These are phyloP conservation scores for Porites lutea DNA, from an alignment of 64 coral and sea anemone genomes.

Conservation along the genomic window DNA sequence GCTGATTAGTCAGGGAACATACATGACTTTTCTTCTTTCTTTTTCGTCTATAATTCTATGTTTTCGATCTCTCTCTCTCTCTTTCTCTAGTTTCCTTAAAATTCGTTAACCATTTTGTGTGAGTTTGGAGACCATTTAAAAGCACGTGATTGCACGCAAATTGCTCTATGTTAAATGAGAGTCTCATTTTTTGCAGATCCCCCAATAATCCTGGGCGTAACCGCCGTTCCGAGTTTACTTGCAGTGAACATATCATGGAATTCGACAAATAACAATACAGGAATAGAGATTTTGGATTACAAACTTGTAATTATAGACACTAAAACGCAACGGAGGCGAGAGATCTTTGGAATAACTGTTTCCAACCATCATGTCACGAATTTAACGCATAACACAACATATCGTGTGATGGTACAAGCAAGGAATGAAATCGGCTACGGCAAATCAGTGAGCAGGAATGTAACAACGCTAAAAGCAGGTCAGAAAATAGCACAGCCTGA, in stretches of 20 bases:
- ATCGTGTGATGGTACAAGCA: background rate
- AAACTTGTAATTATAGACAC: background rate
- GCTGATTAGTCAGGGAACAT: too few species aligned
- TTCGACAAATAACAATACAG: constrained; percentile 14
- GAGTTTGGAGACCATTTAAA: too few species aligned
- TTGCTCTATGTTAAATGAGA: background rate
- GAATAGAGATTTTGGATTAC: background rate
- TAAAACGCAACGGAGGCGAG: background rate
- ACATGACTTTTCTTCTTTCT: too few species aligned
- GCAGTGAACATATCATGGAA: background rate
- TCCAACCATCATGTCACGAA: background rate
- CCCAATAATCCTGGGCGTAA: background rate
- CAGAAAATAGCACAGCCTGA: background rate
- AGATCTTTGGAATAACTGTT: background rate
- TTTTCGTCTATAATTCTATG: too few species aligned
- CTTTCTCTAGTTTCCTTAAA: too few species aligned
- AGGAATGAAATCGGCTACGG: constrained; percentile 4
- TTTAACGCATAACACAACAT: background rate
- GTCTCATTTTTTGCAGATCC: constrained; percentile 1
- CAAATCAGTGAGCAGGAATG: background rate
- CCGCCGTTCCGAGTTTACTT: background rate
- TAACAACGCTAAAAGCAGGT: constrained; percentile 21
- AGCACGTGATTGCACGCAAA: too few species aligned
- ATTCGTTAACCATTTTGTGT: too few species aligned
- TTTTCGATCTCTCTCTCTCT: too few species aligned